phyloP scores from a whole-genome alignment of 2,888 invertebrate genomes.

The Alviniconcha strummeri region DNA sequence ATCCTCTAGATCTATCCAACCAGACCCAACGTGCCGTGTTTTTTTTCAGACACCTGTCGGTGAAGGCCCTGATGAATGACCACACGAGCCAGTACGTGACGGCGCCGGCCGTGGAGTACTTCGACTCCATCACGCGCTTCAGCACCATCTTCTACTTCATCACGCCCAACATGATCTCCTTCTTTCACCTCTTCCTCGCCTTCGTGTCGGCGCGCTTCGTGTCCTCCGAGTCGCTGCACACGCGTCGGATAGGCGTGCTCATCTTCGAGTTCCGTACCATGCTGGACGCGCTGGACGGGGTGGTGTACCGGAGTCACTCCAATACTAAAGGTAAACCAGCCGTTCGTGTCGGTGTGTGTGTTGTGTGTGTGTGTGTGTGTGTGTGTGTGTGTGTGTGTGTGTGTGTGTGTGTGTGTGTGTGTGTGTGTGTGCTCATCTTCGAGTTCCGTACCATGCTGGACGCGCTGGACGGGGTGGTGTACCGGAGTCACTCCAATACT shows the following conservation, averaged over 20 bases:
- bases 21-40: too few relatives aligned
- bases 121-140: slow-evolving; percentile 81
- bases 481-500: slow-evolving; percentile 78
- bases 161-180: slow-evolving; percentile 89
- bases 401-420: background rate
- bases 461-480: slow-evolving; percentile 90
- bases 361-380: slow-evolving; percentile 64
- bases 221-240: slow-evolving; percentile 82
- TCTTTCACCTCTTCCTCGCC: slow-evolving; percentile 86
- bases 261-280: slow-evolving; percentile 88
- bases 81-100: slow-evolving; percentile 89
- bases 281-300: slow-evolving; percentile 90
- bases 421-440: slow-evolving; percentile 71
- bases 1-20: too few relatives aligned
- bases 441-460: slow-evolving; percentile 89
- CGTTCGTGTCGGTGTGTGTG: background rate
- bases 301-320: slow-evolving; percentile 84
- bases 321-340: slow-evolving; percentile 39
- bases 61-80: slow-evolving; percentile 88
- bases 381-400: background rate
- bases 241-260: slow-evolving; percentile 83
- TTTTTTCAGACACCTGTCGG: slow-evolving; percentile 78
- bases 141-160: slow-evolving; percentile 78
- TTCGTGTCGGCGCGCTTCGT: slow-evolving; percentile 84
- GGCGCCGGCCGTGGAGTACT: slow-evolving; percentile 84